Evolutionary conservation across 92 coral and sea anemone species (phyloP), one percentile per base, ranked within the genome.

Genomic region (Epizoanthus illoricatus): DNA sequence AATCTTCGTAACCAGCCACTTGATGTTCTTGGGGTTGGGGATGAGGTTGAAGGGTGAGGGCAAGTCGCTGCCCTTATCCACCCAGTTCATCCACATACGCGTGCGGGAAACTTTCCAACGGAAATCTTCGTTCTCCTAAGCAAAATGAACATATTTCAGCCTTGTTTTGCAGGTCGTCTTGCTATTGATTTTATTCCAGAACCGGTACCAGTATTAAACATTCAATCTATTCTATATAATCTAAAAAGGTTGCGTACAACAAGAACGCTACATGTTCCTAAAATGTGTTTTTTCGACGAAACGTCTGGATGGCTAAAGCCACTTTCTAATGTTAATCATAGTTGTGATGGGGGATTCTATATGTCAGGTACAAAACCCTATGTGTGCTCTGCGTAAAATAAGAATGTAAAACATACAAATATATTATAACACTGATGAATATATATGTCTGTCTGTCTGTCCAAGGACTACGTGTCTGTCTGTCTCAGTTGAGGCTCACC

Each of bases 71-170:
- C 84, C 84, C 66, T 68, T 85, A 4, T 76, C 84, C 55, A 85
- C 88, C 56, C 71, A 85, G 61, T 85, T 74, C 52, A 69, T 12
- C 87, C 87, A 84, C 61, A 84, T 59, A 13, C 42, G 81, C 36
- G 87, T 84, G 15, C 87, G 73, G 47, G 83, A 75, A 21, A 85
- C 80, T 57, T 85, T 85, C 88, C 88, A 85, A 5, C 56, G 78
- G 7, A 85, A 23, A 16, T 85, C 84, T 13, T 56, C 76, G 16
- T 85, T 81, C 62, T 84, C 67, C 88, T 76, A 66, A 11, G 18
- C 19, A 5, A 33, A 4, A 62, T 13, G 58, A 42, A 64, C 36
- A 18, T 7, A 79, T 5, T n/a, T 16, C 4, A 17, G 36, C 49
- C 6, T 43, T 4, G 7, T 43, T 4, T 43, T 43, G 33, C 7